Conservation (phyloP, 2,888 invertebrate species). For the Lypha dubia region DNA sequence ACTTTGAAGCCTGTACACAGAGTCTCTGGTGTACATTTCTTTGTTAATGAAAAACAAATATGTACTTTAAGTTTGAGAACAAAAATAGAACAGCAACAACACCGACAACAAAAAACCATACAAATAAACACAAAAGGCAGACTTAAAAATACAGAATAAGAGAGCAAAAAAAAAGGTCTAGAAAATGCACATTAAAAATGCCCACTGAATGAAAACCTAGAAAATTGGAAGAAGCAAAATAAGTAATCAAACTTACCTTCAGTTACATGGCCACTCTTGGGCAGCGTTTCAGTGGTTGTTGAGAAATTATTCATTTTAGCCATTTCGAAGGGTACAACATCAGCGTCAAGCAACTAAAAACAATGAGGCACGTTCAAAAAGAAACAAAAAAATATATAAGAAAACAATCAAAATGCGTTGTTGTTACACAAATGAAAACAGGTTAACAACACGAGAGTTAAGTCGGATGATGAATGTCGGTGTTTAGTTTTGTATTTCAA, state of each 20-base stretch:
- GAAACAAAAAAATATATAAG: background rate
- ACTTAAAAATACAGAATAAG: background rate
- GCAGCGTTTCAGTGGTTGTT: constrained; percentile 85
- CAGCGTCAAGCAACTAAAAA: background rate
- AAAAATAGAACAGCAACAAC: constrained; percentile 14
- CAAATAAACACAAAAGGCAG: constrained; percentile 34
- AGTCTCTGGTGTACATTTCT: constrained; percentile 33
- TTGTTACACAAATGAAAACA: constrained; percentile 59
- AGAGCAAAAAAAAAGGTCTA: background rate
- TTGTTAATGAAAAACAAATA: constrained; percentile 62
- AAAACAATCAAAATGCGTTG: constrained; percentile 14
- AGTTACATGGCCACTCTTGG: constrained; percentile 87
- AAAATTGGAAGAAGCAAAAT: constrained; percentile 9
- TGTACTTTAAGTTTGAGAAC: constrained; percentile 2
- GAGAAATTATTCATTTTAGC: constrained; percentile 80
- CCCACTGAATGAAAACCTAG: constrained; percentile 2
- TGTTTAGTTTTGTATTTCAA: constrained; percentile 46
- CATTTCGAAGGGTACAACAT: constrained; percentile 34
- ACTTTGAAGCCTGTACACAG: background rate
- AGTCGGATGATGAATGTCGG: constrained; percentile 44
- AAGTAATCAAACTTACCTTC: constrained; percentile 84
- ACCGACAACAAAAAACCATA: background rate
- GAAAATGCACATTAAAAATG: constrained; percentile 18
- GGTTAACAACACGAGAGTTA: constrained; percentile 49
- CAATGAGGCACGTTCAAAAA: constrained; percentile 1